Conservation (phyloP, 2,888 invertebrate genomes). For the Calameuta idolon region DNA sequence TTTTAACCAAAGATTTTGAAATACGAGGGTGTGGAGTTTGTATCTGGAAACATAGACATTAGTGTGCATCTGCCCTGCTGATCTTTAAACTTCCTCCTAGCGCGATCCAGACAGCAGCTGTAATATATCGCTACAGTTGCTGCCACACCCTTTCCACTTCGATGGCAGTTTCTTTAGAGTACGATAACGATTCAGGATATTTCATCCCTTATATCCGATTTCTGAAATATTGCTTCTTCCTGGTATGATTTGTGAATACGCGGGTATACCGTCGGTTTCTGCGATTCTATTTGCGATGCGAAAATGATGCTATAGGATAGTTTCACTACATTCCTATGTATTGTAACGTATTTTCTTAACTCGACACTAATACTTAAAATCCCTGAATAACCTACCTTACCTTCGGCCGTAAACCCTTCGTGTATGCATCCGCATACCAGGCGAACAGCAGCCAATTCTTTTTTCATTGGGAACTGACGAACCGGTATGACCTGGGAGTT, state of each 20-base stretch:
- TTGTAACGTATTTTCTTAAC: too few species aligned
- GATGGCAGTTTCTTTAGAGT: background rate
- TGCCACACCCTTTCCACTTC: constrained; percentile 4
- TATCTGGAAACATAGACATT: background rate
- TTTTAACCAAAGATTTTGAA: background rate
- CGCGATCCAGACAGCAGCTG: constrained; percentile 3
- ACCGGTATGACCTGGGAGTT: too few species aligned
- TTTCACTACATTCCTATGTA: background rate
- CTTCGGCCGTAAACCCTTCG: too few species aligned
- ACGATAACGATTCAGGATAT: constrained; percentile 8
- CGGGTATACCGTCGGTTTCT: background rate
- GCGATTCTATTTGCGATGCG: background rate
- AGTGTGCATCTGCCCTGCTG: background rate
- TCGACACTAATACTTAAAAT: too few species aligned
- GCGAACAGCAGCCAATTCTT: too few species aligned
- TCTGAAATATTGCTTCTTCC: constrained; percentile 7
- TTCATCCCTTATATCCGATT: constrained; percentile 5
- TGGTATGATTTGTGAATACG: constrained; percentile 16
- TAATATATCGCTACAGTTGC: constrained; percentile 5
- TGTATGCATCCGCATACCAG: too few species aligned
- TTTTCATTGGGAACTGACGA: too few species aligned
- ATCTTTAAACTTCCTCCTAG: background rate
- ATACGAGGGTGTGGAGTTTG: background rate
- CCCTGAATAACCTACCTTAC: too few species aligned
- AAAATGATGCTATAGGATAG: background rate